Evolutionary conservation across 2,888 invertebrate species (phyloP).

Genomic region (Acanthosepion lycidas): DNA sequence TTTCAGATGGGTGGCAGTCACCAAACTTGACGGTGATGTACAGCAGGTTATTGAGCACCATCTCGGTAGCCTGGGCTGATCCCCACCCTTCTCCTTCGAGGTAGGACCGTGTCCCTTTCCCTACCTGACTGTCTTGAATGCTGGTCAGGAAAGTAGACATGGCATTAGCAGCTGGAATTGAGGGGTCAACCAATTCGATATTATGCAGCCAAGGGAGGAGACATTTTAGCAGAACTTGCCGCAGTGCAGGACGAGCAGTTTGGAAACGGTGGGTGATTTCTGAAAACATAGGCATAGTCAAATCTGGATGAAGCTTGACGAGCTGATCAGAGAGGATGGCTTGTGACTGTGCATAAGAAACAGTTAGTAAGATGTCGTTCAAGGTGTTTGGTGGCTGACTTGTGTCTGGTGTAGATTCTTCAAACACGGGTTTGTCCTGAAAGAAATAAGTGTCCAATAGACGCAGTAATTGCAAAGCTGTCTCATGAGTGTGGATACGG

Average conservation of each 20-base stretch:
- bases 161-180: constrained; percentile 82
- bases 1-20: constrained; percentile 94
- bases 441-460: constrained; percentile 94
- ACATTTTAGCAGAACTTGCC: constrained; percentile 92
- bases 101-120: constrained; percentile 76
- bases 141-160: constrained; percentile 69
- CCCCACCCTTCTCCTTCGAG: constrained; percentile 95
- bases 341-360: constrained; percentile 93
- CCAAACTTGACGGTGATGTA: constrained; percentile 98
- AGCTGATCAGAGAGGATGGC: constrained; percentile 92
- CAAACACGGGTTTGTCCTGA: constrained; percentile 78
- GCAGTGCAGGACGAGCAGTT: constrained; percentile 93
- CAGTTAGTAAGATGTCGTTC: constrained; percentile 83
- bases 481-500: constrained; percentile 91
- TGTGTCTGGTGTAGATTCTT: constrained; percentile 59
- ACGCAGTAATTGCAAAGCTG: constrained; percentile 93
- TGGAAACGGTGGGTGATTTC: constrained; percentile 98
- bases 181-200: constrained; percentile 97
- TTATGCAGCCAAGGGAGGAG: constrained; percentile 98
- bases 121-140: constrained; percentile 79
- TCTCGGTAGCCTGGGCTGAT: constrained; percentile 98
- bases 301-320: constrained; percentile 94
- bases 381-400: constrained; percentile 76
- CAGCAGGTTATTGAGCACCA: constrained; percentile 98
- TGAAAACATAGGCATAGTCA: constrained; percentile 99